Percentiles rank a stretch among this genome's conserved stretches.
These are phyloP conservation scores for Macroglossus sobrinus DNA, from an alignment of 2,113 vertebrate species.

Conservation along the genomic window DNA sequence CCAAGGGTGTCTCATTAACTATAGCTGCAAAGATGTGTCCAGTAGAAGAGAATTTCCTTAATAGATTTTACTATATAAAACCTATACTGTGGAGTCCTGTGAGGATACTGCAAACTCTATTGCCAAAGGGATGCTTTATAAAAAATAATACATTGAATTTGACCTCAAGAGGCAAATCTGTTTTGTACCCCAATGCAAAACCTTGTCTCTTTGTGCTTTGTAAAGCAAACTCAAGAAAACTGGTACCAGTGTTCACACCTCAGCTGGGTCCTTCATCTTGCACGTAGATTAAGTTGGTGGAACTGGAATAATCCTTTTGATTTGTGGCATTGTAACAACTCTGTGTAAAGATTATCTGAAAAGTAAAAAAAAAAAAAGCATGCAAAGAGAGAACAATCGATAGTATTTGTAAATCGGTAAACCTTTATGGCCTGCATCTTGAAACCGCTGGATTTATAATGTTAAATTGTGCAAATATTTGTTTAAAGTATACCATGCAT, in stretches of 20 bases:
- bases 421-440: constrained; percentile 88
- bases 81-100: constrained; percentile 83
- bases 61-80: constrained; percentile 82
- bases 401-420: constrained; percentile 87
- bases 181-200: constrained; percentile 86
- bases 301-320: constrained; percentile 83
- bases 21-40: constrained; percentile 77
- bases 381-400: constrained; percentile 86
- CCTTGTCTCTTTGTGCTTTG: constrained; percentile 85
- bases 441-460: constrained; percentile 86
- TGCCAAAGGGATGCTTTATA: constrained; percentile 90
- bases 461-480: constrained; percentile 87
- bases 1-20: constrained; percentile 83
- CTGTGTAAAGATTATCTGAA: constrained; percentile 84
- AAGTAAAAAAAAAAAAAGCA: constrained; percentile 80
- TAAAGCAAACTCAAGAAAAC: constrained; percentile 83
- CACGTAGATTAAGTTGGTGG: constrained; percentile 84
- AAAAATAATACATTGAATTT: constrained; percentile 84
- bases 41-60: constrained; percentile 81
- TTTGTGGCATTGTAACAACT: constrained; percentile 83
- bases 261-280: constrained; percentile 83
- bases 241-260: constrained; percentile 80
- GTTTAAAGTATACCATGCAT: constrained; percentile 85
- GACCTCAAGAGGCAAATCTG: constrained; percentile 88
- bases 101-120: constrained; percentile 86